phyloP scores from a whole-genome alignment of 2,888 invertebrate species.

The Noctua pronuba region DNA sequence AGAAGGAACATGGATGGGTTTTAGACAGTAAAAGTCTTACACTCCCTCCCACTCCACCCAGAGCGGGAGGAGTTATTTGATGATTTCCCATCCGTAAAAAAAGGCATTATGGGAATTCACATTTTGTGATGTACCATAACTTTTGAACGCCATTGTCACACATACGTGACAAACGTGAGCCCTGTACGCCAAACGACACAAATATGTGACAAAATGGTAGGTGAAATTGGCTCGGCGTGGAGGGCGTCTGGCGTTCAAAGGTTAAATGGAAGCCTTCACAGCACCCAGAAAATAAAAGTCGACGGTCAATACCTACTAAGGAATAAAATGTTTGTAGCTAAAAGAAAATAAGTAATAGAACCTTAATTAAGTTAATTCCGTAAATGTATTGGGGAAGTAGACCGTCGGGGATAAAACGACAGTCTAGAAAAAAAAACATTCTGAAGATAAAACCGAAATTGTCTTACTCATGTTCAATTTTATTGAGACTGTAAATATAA shows the following conservation, averaged over 20 bases:
- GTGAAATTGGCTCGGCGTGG: too few relatives aligned
- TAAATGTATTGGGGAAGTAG: slow-evolving; percentile 65
- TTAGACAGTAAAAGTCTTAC: too few relatives aligned
- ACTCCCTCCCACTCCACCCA: too few relatives aligned
- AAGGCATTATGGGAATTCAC: not conserved
- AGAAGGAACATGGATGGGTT: too few relatives aligned
- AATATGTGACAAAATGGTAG: too few relatives aligned
- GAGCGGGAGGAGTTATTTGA: too few relatives aligned
- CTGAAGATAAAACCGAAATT: slow-evolving; percentile 43
- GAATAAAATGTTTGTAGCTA: slow-evolving; percentile 47
- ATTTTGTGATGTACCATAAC: not conserved
- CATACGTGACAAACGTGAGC: too few relatives aligned
- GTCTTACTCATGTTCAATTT: slow-evolving; percentile 47
- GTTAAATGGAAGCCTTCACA: slow-evolving; percentile 19
- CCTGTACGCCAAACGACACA: too few relatives aligned
- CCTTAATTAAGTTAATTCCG: slow-evolving; percentile 68
- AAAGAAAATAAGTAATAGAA: slow-evolving; percentile 65
- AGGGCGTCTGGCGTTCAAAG: too few relatives aligned
- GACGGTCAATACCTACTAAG: slow-evolving; percentile 37
- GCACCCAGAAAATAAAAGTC: slow-evolving; percentile 35
- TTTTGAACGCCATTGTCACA: too few relatives aligned
- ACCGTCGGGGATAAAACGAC: slow-evolving; percentile 52
- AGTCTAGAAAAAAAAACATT: slow-evolving; percentile 54
- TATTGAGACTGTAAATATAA: slow-evolving; percentile 53
- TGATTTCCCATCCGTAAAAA: too few relatives aligned